A percentile compares a stretch with the other conserved stretches of the same genome.
Evolutionary conservation across 2,888 invertebrate species (phyloP).

Genomic region (Pachycephus smyrnensis): DNA sequence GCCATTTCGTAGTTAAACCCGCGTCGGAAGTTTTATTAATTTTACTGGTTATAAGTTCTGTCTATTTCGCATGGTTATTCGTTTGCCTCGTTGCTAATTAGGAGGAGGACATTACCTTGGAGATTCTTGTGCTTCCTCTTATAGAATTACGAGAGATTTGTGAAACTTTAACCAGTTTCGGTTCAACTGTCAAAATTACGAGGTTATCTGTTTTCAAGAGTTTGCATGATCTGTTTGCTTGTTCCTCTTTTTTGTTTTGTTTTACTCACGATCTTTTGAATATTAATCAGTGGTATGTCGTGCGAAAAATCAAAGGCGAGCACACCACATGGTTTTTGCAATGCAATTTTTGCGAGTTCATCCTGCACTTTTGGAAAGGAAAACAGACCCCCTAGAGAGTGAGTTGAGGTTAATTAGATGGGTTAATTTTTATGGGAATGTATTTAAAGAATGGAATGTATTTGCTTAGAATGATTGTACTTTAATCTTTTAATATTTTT

Average conservation of each 20-base stretch:
- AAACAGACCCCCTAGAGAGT: constrained; percentile 48
- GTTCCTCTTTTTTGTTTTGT: constrained; percentile 19
- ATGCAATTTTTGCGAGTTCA: constrained; percentile 60
- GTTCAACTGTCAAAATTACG: not conserved
- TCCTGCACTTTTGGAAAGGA: constrained; percentile 55
- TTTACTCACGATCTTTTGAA: constrained; percentile 11
- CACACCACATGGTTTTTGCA: constrained; percentile 51
- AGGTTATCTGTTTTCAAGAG: not conserved
- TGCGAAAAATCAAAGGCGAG: constrained; percentile 21
- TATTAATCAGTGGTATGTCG: constrained; percentile 36
- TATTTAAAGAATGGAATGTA: not conserved
- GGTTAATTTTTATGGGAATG: not conserved
- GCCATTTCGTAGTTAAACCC: not conserved
- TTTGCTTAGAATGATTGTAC: not conserved
- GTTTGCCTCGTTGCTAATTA: not conserved
- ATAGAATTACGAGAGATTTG: not conserved
- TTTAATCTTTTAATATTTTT: not conserved
- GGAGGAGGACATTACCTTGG: not conserved
- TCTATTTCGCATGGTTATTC: not conserved
- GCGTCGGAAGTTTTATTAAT: not conserved
- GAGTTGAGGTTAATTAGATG: constrained; percentile 33
- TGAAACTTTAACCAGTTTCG: not conserved
- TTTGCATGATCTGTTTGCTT: constrained; percentile 20
- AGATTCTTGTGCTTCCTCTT: not conserved
- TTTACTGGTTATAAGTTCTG: not conserved